Evolutionary conservation across 1,140 invertebrate species (phyloP).

Genomic region (Drosophila miranda): DNA sequence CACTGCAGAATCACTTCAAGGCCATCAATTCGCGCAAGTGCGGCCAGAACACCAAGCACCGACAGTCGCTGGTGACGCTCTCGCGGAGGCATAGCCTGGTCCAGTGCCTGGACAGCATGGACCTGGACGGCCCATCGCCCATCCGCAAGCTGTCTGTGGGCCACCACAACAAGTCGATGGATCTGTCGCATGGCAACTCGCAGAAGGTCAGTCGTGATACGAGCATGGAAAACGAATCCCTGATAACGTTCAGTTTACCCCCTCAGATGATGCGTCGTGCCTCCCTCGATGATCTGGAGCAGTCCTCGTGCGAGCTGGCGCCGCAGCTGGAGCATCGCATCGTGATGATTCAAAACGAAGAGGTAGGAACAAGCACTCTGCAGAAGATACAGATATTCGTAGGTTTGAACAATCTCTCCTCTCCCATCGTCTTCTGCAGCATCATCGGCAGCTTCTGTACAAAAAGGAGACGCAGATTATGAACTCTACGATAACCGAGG

Average conservation of each 20-base stretch:
- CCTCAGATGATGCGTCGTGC: conserved; percentile 84
- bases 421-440: conserved; percentile 28
- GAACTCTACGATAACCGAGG: conserved; percentile 79
- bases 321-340: conserved; percentile 90
- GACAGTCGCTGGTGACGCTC: conserved; percentile 91
- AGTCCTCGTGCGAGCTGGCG: conserved; percentile 88
- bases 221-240: not conserved
- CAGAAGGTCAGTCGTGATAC: conserved; percentile 57
- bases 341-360: conserved; percentile 87
- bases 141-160: conserved; percentile 83
- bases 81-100: conserved; percentile 90
- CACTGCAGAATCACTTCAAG: conserved; percentile 94
- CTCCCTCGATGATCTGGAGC: conserved; percentile 90
- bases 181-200: conserved; percentile 66
- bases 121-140: conserved; percentile 87
- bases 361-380: conserved; percentile 82
- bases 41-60: conserved; percentile 89
- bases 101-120: conserved; percentile 88
- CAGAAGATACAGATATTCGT: not conserved
- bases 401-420: not conserved
- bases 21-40: conserved; percentile 90
- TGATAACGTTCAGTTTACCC: not conserved
- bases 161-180: conserved; percentile 70
- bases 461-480: conserved; percentile 75
- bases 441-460: conserved; percentile 72